Base-by-base conservation (phyloP, 2,888 invertebrate species). In the Tetragonisca angustula region DNA sequence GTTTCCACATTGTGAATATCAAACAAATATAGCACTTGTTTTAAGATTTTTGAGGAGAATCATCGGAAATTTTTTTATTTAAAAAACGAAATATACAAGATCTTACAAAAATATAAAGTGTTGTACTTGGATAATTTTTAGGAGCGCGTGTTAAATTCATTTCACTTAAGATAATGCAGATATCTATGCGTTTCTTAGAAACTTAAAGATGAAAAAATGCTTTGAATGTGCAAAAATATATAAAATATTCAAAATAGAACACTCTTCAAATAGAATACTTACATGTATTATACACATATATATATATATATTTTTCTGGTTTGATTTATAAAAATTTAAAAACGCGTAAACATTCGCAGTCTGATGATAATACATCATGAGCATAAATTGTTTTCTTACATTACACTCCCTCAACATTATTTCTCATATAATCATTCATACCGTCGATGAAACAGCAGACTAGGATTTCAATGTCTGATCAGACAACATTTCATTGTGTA, bases 401-500 rank as follows among this genome's bases (percentile, higher is more conserved):
- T 27, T 32, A n/a, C 17, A 9, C 5, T 17, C 24, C 4, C 4
- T 4, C 21, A 19, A 19, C 3, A 13, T 21, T 67, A 56, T 0
- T 68, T 5, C 0, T 2, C n/a, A 15, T 36, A 52, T 19, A 59
- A 50, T 65, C 27, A 49, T 65, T 61, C n/a, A 36, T 69, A 27
- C 50, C 52, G 36, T 59, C 49, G 52, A n/a, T 9, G 50, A 70
- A 76, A 76, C 24, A 52, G 50, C 21, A 71, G 83, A 84, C 83
- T 84, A 84, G 83, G 83, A 68, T 73, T 65, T 82, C 67, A 52
- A 17, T 64, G 50, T n/a, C 59, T 32, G n/a, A 13, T 50, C n/a
- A 19, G 54, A 61, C 54, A 70, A 13, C 15, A 5, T 43, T 54
- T 32, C 27, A 59, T 0, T n/a, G 32, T 13, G 3, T 15, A n/a